Base-by-base conservation (phyloP, 2,888 invertebrate species). In the Pristionchus fissidentatus region DNA sequence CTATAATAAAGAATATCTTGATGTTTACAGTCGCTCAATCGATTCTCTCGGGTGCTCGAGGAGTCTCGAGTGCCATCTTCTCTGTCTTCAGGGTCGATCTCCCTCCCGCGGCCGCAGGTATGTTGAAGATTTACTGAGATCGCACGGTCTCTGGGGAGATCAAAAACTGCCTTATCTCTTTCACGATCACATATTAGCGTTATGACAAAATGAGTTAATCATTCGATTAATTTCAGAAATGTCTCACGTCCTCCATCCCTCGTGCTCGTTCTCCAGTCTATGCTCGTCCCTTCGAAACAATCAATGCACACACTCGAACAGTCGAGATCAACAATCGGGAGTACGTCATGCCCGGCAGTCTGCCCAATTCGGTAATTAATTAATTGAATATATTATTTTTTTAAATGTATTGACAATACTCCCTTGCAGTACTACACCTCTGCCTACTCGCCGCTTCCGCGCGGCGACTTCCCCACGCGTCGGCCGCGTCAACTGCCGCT, bases 401-500 rank as follows among this genome's bases (percentile, higher is more conserved):
- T 49, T 15, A 49, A 49, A 10, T 13, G 7, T 22, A 22, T 55
- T 55, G 22, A 15, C 55, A n/a, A 55, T 62, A n/a, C 19, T 1
- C 35, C 49, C 19, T 77, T 77, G 15, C 79, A 79, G 79, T 79
- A 79, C 79, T 79, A 57, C 46, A 66, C 81, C 13, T 62, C 81
- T 2, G 43, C 81, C 7, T 81, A 35, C 49, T 81, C 81, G n/a
- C 83, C 83, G 10, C n/a, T 83, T 15, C 83, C 83, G n/a, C 43
- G 38, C 29, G 83, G 83, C 38, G 83, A 83, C 29, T 29, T 70
- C 55, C 83, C 83, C 10, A 49, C 49, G 32, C 83, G 73, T 52
- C 83, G 83, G 1, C 83, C 83, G 41, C 70, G 83, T 4, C 83
- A 83, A 32, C 73, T 83, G 15, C 83, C 83, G 55, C 83, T 83